phyloP scores from a whole-genome alignment of 2,113 vertebrate species.

The Natator depressus region DNA sequence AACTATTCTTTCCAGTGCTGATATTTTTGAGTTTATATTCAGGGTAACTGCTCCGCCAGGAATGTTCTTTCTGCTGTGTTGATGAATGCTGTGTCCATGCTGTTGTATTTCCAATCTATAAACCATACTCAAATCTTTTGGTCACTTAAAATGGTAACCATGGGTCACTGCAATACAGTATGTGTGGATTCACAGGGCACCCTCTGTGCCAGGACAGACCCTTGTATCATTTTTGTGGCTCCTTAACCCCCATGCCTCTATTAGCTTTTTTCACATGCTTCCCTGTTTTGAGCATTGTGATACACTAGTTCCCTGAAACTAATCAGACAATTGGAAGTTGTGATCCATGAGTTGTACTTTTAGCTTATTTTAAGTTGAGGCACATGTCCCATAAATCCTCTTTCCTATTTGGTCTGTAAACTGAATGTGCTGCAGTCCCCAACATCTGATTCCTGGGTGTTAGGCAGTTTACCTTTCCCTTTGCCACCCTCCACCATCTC shows the following conservation, averaged over 20 bases:
- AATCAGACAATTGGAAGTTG: neutral
- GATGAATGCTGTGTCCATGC: neutral
- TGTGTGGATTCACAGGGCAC: neutral
- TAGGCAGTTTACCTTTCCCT: too few relatives aligned
- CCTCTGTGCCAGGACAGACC: neutral
- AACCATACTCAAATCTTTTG: neutral
- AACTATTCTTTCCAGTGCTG: neutral
- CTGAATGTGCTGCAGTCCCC: neutral
- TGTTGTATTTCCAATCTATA: neutral
- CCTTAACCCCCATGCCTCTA: neutral
- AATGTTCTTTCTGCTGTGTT: neutral
- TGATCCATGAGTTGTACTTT: neutral
- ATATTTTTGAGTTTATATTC: rapidly evolving
- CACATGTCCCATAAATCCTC: neutral
- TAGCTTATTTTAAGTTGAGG: neutral
- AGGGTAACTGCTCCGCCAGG: neutral
- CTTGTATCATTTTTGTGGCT: neutral
- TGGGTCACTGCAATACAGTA: neutral
- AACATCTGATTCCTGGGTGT: neutral
- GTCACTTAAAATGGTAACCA: neutral
- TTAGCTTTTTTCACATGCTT: neutral
- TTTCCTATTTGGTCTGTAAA: neutral
- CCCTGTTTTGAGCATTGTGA: neutral
- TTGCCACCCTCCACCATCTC: too few relatives aligned
- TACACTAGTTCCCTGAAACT: neutral